Percentiles rank a stretch among this genome's conserved stretches.
phyloP scores from a whole-genome alignment of 2,113 vertebrate species.

The Lamprotornis superbus region DNA sequence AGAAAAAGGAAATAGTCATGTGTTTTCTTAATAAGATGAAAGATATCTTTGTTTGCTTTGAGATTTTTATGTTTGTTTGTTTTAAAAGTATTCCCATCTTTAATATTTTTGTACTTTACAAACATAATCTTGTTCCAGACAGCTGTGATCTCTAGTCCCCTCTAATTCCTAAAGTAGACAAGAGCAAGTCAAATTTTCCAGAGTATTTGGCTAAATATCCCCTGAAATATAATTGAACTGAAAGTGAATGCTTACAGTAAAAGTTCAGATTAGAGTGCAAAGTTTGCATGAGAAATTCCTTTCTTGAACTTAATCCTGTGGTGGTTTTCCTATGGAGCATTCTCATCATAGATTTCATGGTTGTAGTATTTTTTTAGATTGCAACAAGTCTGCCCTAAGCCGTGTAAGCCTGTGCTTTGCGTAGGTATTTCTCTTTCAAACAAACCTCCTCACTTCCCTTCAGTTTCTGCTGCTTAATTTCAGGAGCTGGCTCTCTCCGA shows the following conservation, averaged over 20 bases:
- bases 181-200: slow-evolving; percentile 55
- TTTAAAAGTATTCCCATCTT: slow-evolving; percentile 72
- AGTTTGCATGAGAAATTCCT: slow-evolving; percentile 65
- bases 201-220: slow-evolving; percentile 56
- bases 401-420: neutral
- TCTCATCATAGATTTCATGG: slow-evolving; percentile 54
- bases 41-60: slow-evolving; percentile 71
- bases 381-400: slow-evolving; percentile 22
- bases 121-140: slow-evolving; percentile 67
- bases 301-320: slow-evolving; percentile 56
- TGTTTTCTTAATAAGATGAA: slow-evolving; percentile 73
- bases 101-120: slow-evolving; percentile 71
- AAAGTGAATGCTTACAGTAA: slow-evolving; percentile 50
- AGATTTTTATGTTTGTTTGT: slow-evolving; percentile 70
- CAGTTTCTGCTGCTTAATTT: neutral
- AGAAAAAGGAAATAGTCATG: slow-evolving; percentile 54
- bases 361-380: slow-evolving; percentile 40
- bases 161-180: slow-evolving; percentile 62
- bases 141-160: slow-evolving; percentile 65
- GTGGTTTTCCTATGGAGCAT: slow-evolving; percentile 42
- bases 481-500: neutral
- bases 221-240: slow-evolving; percentile 49
- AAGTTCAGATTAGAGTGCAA: slow-evolving; percentile 61
- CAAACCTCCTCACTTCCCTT: neutral
- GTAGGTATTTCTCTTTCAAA: neutral